A percentile compares a stretch with the other conserved stretches of the same genome.
Evolutionary conservation across 2,797 vertebrate genomes (phyloP).

Genomic region (Valencia hispanica): DNA sequence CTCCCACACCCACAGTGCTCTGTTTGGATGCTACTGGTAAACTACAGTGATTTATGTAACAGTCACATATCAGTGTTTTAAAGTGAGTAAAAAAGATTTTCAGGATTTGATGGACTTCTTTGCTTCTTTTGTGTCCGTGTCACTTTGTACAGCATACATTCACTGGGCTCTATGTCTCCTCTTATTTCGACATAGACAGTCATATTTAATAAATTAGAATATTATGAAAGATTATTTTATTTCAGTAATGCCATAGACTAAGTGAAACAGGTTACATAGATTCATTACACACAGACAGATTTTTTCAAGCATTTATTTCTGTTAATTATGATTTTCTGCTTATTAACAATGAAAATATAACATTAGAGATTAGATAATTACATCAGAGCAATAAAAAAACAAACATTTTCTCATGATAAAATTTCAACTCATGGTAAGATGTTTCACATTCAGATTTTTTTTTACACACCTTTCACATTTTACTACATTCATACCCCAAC

Average conservation of each 20-base stretch:
- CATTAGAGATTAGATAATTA: background rate
- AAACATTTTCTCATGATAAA: no score
- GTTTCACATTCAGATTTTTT: no score
- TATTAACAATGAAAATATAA: background rate
- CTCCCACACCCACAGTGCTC: slow-evolving; percentile 12
- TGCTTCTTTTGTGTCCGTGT: background rate
- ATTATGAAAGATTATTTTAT: background rate
- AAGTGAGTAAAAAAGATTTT: slow-evolving; percentile 53
- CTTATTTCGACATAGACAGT: background rate
- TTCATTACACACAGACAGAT: background rate
- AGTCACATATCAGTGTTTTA: slow-evolving; percentile 50
- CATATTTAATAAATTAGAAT: background rate
- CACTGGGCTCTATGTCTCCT: background rate
- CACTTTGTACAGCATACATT: no score
- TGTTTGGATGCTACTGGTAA: slow-evolving; percentile 15
- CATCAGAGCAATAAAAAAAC: background rate
- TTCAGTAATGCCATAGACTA: background rate
- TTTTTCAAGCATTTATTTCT: background rate
- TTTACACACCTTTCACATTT: background rate
- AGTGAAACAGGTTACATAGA: background rate
- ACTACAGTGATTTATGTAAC: slow-evolving; percentile 44
- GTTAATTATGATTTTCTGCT: background rate
- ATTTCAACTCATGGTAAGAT: no score
- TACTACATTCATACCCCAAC: background rate
- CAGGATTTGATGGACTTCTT: background rate